Evolutionary conservation across 1,140 invertebrate genomes (phyloP).

Genomic region (Ctenoplectra terminalis): DNA sequence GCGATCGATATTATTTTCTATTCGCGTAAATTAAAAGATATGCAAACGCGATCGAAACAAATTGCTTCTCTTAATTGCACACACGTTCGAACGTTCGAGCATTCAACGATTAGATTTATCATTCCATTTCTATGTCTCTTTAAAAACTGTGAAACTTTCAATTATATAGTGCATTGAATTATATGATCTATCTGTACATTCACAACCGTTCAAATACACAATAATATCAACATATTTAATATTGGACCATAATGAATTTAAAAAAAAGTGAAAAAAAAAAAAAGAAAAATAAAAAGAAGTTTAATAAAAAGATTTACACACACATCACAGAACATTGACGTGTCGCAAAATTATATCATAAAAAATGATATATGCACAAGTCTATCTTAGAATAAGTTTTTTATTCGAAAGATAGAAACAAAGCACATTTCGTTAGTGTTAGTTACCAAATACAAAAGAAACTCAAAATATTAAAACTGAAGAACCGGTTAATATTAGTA

Average conservation of each 20-base stretch:
- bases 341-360: slow-evolving; percentile 24
- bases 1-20: not conserved
- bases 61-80: slow-evolving; percentile 60
- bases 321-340: slow-evolving; percentile 15
- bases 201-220: slow-evolving; percentile 80
- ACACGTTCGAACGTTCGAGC: slow-evolving; percentile 47
- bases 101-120: slow-evolving; percentile 51
- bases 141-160: slow-evolving; percentile 67
- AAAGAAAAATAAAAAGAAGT: slow-evolving; percentile 25
- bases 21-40: not conserved
- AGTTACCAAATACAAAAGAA: slow-evolving; percentile 23
- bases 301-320: slow-evolving; percentile 45
- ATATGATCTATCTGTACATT: slow-evolving; percentile 80
- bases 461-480: slow-evolving; percentile 15
- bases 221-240: slow-evolving; percentile 81
- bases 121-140: slow-evolving; percentile 69
- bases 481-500: slow-evolving; percentile 46
- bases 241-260: slow-evolving; percentile 71
- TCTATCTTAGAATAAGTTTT: slow-evolving; percentile 23
- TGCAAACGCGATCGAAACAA: slow-evolving; percentile 16
- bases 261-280: slow-evolving; percentile 1
- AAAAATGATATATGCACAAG: slow-evolving; percentile 31
- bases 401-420: slow-evolving; percentile 13
- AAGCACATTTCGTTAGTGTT: slow-evolving; percentile 14
- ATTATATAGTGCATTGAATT: slow-evolving; percentile 75